phyloP scores from a whole-genome alignment of 2,797 vertebrate genomes.

The Hydrolagus colliei region DNA sequence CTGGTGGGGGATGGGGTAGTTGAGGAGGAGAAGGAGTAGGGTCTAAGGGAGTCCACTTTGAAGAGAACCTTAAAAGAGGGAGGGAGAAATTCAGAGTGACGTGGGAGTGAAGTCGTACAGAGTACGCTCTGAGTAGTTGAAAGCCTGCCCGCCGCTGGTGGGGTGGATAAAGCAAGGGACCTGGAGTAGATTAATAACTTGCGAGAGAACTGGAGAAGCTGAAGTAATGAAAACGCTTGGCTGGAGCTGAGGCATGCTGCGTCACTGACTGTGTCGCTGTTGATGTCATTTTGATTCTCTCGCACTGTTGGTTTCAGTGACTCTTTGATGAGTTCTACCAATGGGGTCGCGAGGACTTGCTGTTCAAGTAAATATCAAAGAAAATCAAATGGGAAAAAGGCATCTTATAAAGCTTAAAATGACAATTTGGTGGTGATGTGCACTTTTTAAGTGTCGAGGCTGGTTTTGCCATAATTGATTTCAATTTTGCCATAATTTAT shows the following conservation, averaged over 20 bases:
- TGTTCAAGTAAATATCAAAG: not conserved
- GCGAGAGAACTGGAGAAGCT: not conserved
- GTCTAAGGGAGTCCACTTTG: too few relatives aligned
- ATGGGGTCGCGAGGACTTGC: not conserved
- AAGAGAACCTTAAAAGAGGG: too few relatives aligned
- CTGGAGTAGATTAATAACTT: not conserved
- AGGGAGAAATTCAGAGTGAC: too few relatives aligned
- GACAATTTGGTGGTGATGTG: not conserved
- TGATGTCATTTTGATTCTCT: not conserved
- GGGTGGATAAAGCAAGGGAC: too few relatives aligned
- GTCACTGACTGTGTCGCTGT: too few relatives aligned
- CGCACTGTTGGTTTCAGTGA: not conserved
- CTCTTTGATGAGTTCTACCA: not conserved
- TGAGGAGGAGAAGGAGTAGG: too few relatives aligned
- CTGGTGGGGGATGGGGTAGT: too few relatives aligned
- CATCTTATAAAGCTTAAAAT: not conserved
- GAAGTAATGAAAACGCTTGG: not conserved
- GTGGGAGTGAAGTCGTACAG: not conserved
- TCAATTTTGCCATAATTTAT: not conserved
- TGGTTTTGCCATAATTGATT: not conserved
- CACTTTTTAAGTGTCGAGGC: not conserved
- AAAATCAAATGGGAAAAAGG: not conserved
- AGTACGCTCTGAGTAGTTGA: not conserved
- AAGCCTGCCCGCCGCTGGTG: not conserved
- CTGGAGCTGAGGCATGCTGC: too few relatives aligned